A percentile compares a stretch with the other conserved stretches of the same genome.
Conservation (phyloP, 2,113 vertebrate species). For the Tauraco erythrolophus region DNA sequence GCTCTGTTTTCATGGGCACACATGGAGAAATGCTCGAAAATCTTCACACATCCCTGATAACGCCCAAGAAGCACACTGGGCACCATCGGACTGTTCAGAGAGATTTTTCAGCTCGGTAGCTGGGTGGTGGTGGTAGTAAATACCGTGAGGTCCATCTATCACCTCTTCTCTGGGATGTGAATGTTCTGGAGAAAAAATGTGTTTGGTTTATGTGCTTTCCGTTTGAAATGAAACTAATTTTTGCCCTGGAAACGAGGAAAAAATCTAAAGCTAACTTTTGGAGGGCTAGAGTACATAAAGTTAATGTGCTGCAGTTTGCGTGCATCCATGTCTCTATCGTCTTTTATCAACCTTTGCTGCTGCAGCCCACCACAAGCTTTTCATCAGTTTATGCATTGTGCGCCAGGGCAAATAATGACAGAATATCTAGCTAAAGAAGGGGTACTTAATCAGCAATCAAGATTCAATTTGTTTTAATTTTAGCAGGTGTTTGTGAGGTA, state of each 20-base stretch:
- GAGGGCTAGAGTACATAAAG: conserved; percentile 72
- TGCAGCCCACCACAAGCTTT: conserved; percentile 77
- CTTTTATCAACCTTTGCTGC: conserved; percentile 83
- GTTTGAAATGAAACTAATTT: conserved; percentile 25
- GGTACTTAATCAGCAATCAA: conserved; percentile 94
- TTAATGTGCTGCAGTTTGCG: conserved; percentile 77
- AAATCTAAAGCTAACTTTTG: conserved; percentile 28
- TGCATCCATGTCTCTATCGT: conserved; percentile 72
- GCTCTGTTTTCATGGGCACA: background rate
- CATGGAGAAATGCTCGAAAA: conserved; percentile 10
- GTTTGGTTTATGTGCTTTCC: background rate
- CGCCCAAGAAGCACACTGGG: background rate
- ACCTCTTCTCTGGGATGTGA: background rate
- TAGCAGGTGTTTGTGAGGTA: conserved; percentile 90
- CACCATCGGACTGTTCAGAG: background rate
- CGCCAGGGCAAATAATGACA: conserved; percentile 88
- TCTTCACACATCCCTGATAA: background rate
- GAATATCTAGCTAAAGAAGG: conserved; percentile 90
- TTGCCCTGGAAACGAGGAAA: background rate
- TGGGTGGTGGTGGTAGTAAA: background rate
- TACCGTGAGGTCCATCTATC: background rate
- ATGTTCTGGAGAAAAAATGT: background rate
- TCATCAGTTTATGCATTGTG: conserved; percentile 86
- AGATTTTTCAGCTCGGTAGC: conserved; percentile 15
- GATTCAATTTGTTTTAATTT: conserved; percentile 94